Evolutionary conservation across 2,797 vertebrate genomes (phyloP).

Genomic region (Fringilla coelebs): DNA sequence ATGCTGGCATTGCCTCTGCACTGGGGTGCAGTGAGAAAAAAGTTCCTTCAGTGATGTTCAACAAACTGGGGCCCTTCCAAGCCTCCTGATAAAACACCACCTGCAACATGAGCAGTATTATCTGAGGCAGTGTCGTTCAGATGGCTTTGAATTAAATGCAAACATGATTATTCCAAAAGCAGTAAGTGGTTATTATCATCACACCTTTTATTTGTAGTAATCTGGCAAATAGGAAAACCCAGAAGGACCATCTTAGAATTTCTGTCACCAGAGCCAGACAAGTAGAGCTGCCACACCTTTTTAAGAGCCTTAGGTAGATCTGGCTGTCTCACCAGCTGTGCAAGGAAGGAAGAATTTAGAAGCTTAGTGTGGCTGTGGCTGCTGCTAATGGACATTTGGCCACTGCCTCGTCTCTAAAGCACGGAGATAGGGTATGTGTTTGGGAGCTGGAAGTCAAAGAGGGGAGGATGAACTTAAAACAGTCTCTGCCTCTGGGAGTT

Average conservation of each 20-base stretch:
- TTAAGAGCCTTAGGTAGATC: not conserved
- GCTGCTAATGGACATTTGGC: not conserved
- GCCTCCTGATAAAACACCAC: not conserved
- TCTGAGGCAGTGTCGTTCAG: not conserved
- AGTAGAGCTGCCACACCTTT: not conserved
- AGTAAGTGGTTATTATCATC: not conserved
- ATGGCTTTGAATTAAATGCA: not conserved
- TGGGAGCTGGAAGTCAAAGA: not conserved
- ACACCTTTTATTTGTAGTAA: not conserved
- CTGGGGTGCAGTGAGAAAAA: not conserved
- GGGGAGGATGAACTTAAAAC: not conserved
- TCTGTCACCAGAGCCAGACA: not conserved
- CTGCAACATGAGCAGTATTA: accelerated
- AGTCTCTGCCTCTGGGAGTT: not conserved
- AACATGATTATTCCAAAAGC: not conserved
- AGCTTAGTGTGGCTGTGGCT: not conserved
- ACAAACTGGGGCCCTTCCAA: not conserved
- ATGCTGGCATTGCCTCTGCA: accelerated
- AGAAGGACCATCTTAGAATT: not conserved
- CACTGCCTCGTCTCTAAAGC: not conserved
- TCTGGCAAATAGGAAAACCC: not conserved
- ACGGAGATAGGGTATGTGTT: not conserved
- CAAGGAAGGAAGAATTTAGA: not conserved
- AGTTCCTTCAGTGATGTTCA: not conserved
- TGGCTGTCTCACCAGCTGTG: not conserved